Evolutionary conservation across 2,888 invertebrate genomes (phyloP).

Genomic region (Dasysyrphus tricinctus): DNA sequence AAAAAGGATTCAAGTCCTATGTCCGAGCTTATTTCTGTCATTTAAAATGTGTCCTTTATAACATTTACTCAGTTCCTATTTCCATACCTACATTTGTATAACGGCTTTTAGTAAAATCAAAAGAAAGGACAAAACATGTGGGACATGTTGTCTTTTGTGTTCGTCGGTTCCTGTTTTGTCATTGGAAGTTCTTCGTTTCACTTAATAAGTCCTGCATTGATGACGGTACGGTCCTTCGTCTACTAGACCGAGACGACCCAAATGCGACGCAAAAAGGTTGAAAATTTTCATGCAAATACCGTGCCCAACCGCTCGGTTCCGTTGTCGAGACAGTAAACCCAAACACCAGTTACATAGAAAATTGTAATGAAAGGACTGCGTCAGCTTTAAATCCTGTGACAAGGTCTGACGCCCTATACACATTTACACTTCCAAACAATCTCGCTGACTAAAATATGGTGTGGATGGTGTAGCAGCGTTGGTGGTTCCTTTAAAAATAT

Average conservation of each 20-base stretch:
- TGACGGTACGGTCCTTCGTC: conserved; percentile 31
- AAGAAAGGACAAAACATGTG: conserved; percentile 59
- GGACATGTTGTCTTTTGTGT: conserved; percentile 60
- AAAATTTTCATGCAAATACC: conserved; percentile 33
- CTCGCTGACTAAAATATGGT: not conserved
- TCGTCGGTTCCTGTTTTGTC: conserved; percentile 46
- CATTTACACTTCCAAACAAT: conserved; percentile 52
- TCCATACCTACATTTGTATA: not conserved
- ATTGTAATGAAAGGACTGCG: conserved; percentile 63
- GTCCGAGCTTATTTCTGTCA: conserved; percentile 57
- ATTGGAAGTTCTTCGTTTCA: conserved; percentile 52
- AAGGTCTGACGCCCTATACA: conserved; percentile 62
- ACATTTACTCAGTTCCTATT: conserved; percentile 1
- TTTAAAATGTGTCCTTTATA: conserved; percentile 45
- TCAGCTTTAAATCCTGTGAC: conserved; percentile 68
- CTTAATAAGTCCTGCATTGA: conserved; percentile 72
- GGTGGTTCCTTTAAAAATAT: not conserved
- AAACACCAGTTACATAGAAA: conserved; percentile 31
- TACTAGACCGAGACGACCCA: conserved; percentile 48
- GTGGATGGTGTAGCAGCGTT: too few relatives aligned
- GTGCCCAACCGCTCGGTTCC: conserved; percentile 1
- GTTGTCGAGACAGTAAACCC: conserved; percentile 2
- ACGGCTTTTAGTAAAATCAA: conserved; percentile 16
- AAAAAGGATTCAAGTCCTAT: conserved; percentile 34
- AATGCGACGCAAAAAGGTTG: conserved; percentile 51